A percentile compares a stretch with the other conserved stretches of the same genome.
Evolutionary conservation across 2,113 vertebrate species (phyloP).

Genomic region (Brachypodius melanocephalos): DNA sequence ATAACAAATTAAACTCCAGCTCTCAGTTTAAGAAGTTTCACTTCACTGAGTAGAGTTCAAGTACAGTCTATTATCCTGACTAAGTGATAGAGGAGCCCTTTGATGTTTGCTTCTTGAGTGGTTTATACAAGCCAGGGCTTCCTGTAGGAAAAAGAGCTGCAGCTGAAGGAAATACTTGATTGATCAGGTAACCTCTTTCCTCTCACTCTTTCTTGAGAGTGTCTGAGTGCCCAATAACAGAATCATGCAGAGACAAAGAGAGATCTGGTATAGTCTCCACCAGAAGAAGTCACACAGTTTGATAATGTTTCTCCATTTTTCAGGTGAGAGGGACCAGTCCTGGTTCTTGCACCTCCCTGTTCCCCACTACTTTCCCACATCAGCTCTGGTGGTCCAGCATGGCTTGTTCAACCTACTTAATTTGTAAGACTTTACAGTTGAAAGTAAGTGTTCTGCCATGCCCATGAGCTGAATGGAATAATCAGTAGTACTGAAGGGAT

Average conservation of each 20-base stretch:
- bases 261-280: background rate
- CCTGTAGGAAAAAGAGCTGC: constrained; percentile 26
- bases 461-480: background rate
- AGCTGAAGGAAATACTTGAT: constrained; percentile 63
- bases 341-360: background rate
- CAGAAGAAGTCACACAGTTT: background rate
- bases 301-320: background rate
- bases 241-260: background rate
- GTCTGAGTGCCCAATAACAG: constrained; percentile 28
- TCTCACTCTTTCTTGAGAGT: constrained; percentile 39
- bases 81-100: constrained; percentile 75
- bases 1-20: constrained; percentile 73
- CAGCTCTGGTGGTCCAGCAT: background rate
- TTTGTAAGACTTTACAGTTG: background rate
- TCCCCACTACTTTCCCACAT: background rate
- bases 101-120: constrained; percentile 72
- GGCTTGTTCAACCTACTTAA: background rate
- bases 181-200: constrained; percentile 31
- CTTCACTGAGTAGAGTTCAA: constrained; percentile 69
- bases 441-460: background rate
- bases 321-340: background rate
- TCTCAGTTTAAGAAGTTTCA: constrained; percentile 74
- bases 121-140: constrained; percentile 58
- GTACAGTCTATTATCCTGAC: constrained; percentile 68
- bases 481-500: background rate